A percentile compares a stretch with the other conserved stretches of the same genome.
Evolutionary conservation across 2,888 invertebrate genomes (phyloP).

Genomic region (Bedellia somnulentella): DNA sequence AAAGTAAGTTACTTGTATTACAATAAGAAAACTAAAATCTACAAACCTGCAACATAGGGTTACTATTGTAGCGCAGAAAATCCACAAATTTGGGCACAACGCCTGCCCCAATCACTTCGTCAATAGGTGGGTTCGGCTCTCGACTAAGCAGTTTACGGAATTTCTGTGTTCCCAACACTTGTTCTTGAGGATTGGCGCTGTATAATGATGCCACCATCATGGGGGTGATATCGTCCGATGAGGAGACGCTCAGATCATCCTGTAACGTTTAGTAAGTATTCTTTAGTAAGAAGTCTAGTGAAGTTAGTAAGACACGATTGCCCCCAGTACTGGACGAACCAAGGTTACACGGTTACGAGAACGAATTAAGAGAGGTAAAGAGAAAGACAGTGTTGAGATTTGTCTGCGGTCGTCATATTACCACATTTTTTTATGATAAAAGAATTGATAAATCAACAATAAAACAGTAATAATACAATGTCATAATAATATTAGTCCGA

Average conservation of each 20-base stretch:
- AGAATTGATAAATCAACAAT: too few species aligned
- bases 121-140: constrained; percentile 96
- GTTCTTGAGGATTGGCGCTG: constrained; percentile 74
- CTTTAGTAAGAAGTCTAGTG: too few species aligned
- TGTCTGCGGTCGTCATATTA: too few species aligned
- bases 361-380: too few species aligned
- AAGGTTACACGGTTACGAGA: too few species aligned
- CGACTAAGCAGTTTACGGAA: constrained; percentile 90
- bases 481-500: too few species aligned
- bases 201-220: constrained; percentile 87
- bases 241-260: constrained; percentile 46
- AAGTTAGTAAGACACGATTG: too few species aligned
- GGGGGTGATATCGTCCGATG: constrained; percentile 65
- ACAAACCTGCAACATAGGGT: constrained; percentile 81
- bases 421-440: too few species aligned
- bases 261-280: too few species aligned
- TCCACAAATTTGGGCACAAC: constrained; percentile 94
- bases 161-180: constrained; percentile 83
- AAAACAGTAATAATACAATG: too few species aligned
- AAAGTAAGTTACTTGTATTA: background rate
- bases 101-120: constrained; percentile 92
- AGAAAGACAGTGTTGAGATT: too few species aligned
- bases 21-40: background rate
- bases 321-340: too few species aligned
- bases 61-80: constrained; percentile 79